These are phyloP conservation scores for Reinhardtius hippoglossoides DNA, from an alignment of 2,113 vertebrate genomes.

Conservation along the genomic window DNA sequence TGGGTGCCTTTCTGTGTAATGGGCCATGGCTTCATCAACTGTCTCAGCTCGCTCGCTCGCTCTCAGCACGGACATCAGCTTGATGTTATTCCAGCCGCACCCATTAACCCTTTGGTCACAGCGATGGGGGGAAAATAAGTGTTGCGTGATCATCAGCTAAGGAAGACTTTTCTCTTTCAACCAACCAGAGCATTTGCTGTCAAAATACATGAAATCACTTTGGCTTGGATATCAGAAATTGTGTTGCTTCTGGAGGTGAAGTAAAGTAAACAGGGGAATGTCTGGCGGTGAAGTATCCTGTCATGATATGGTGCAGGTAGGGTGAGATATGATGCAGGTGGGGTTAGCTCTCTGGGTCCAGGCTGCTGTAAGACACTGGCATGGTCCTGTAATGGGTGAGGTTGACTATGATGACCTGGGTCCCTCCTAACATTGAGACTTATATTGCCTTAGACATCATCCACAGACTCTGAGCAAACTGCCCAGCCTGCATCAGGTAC, in stretches of 20 bases:
- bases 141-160: conserved; percentile 40
- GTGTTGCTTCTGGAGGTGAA: conserved; percentile 62
- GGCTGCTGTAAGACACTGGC: conserved; percentile 18
- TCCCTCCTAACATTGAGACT: conserved; percentile 35
- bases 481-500: conserved; percentile 60
- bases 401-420: conserved; percentile 22
- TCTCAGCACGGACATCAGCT: conserved; percentile 56
- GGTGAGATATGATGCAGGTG: conserved; percentile 46
- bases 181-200: conserved; percentile 57
- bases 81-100: conserved; percentile 74
- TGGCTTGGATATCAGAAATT: conserved; percentile 53
- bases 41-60: conserved; percentile 51
- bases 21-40: conserved; percentile 62
- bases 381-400: conserved; percentile 1
- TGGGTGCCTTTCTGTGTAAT: conserved; percentile 53
- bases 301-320: conserved; percentile 55
- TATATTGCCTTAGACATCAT: conserved; percentile 39
- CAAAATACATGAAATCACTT: conserved; percentile 67
- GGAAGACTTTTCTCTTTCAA: conserved; percentile 48
- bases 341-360: conserved; percentile 3
- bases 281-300: conserved; percentile 35
- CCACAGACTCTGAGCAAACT: conserved; percentile 37
- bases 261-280: conserved; percentile 36
- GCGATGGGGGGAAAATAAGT: conserved; percentile 20
- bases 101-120: conserved; percentile 63